Percentiles rank a stretch among this genome's conserved stretches.
phyloP scores from a whole-genome alignment of 2,888 invertebrate species.

The Thecophora atra region DNA sequence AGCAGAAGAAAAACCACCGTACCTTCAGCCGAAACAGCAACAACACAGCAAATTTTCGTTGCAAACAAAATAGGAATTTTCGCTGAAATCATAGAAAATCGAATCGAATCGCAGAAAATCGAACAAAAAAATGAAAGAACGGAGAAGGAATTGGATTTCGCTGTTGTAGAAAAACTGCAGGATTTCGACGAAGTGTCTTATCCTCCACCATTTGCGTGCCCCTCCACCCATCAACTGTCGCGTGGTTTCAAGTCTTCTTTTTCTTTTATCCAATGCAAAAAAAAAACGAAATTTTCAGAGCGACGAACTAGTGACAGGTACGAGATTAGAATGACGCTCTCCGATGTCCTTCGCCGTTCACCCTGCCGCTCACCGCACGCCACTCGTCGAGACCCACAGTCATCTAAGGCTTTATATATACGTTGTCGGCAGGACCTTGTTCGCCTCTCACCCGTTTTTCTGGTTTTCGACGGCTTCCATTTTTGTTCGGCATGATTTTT shows the following conservation, averaged over 20 bases:
- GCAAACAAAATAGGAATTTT: slow-evolving; percentile 20
- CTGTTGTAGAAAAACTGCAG: neutral
- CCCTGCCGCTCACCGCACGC: neutral
- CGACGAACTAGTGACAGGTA: slow-evolving; percentile 18
- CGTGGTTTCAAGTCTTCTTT: too few species aligned
- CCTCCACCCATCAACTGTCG: too few species aligned
- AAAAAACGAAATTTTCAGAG: neutral
- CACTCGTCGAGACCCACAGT: neutral
- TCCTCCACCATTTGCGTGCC: too few species aligned
- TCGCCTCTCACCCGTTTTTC: too few species aligned
- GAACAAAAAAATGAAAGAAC: neutral
- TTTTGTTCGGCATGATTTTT: too few species aligned
- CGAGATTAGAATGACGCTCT: slow-evolving; percentile 8
- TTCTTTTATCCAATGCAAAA: neutral
- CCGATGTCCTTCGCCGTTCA: neutral
- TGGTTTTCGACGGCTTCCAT: too few species aligned
- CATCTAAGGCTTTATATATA: neutral
- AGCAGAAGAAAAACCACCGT: neutral
- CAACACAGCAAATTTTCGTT: neutral
- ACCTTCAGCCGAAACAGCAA: neutral
- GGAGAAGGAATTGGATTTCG: neutral
- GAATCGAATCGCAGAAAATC: neutral
- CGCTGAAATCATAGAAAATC: slow-evolving; percentile 26
- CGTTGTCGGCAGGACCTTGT: too few species aligned
- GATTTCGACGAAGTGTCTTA: too few species aligned